phyloP scores from a whole-genome alignment of 2,113 vertebrate genomes.

The Siniperca chuatsi region DNA sequence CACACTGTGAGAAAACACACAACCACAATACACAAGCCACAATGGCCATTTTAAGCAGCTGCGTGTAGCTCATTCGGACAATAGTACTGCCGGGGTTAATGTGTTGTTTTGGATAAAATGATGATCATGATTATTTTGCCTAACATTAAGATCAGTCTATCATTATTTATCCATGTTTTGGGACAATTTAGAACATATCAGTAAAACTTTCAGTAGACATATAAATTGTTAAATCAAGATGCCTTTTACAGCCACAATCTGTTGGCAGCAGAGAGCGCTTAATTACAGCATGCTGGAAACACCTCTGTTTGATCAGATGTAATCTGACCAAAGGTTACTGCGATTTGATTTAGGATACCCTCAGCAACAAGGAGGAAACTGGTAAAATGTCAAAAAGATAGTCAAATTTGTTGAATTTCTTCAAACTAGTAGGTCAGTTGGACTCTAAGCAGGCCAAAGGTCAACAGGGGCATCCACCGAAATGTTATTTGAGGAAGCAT shows the following conservation, averaged over 20 bases:
- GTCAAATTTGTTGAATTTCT: no score
- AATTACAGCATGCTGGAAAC: not conserved
- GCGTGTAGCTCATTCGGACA: not conserved
- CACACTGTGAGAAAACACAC: constrained; percentile 91
- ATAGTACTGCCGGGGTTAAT: not conserved
- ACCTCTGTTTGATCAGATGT: no score
- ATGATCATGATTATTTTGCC: not conserved
- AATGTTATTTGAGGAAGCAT: not conserved
- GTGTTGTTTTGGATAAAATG: not conserved
- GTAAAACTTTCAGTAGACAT: not conserved
- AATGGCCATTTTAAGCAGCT: not conserved
- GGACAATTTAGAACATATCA: not conserved
- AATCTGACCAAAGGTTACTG: no score
- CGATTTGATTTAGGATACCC: no score
- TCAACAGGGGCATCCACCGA: no score
- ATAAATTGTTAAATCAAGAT: no score
- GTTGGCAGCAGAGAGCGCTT: not conserved
- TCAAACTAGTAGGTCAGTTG: no score
- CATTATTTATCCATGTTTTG: not conserved
- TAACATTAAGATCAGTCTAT: not conserved
- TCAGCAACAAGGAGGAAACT: no score
- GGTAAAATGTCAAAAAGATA: no score
- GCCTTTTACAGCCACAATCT: not conserved
- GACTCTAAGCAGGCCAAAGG: no score
- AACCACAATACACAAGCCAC: not conserved